phyloP scores from a whole-genome alignment of 2,113 vertebrate species.

The Carassius gibelio region DNA sequence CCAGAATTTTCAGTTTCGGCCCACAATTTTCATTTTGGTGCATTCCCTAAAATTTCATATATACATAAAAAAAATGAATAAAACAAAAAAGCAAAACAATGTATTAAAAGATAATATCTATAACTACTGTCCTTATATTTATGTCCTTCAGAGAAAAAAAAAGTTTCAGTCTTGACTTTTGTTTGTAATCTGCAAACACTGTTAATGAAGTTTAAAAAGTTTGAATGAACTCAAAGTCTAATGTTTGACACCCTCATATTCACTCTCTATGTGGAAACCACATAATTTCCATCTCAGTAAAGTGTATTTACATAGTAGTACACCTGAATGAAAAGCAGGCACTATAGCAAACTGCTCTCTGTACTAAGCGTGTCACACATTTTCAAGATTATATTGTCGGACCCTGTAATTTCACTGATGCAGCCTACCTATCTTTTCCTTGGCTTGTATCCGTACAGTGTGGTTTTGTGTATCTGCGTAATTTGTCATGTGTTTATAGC shows the following conservation, averaged over 20 bases:
- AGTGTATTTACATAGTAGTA: constrained; percentile 42
- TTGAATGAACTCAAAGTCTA: not conserved
- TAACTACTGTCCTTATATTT: not conserved
- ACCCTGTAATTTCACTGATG: not conserved
- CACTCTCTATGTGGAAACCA: constrained; percentile 20
- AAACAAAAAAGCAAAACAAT: not conserved
- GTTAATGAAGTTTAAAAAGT: constrained; percentile 3
- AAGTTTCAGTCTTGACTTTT: not conserved
- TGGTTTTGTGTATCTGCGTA: constrained; percentile 40
- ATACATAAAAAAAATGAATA: not conserved
- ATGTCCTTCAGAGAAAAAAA: not conserved
- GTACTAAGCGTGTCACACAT: constrained; percentile 16
- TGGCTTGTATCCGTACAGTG: constrained; percentile 1
- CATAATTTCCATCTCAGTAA: constrained; percentile 36
- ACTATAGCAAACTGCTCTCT: constrained; percentile 28
- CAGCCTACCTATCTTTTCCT: constrained; percentile 26
- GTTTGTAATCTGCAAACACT: not conserved
- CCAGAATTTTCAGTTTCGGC: too few species aligned
- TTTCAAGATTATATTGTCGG: constrained; percentile 25
- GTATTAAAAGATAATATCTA: not conserved
- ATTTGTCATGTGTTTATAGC: constrained; percentile 29
- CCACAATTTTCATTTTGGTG: too few species aligned
- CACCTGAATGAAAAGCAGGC: constrained; percentile 34
- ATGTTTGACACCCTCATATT: not conserved
- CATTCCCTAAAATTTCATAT: not conserved